These are phyloP conservation scores for Nomada lathburiana DNA, from an alignment of 2,888 invertebrate species.

Conservation along the genomic window DNA sequence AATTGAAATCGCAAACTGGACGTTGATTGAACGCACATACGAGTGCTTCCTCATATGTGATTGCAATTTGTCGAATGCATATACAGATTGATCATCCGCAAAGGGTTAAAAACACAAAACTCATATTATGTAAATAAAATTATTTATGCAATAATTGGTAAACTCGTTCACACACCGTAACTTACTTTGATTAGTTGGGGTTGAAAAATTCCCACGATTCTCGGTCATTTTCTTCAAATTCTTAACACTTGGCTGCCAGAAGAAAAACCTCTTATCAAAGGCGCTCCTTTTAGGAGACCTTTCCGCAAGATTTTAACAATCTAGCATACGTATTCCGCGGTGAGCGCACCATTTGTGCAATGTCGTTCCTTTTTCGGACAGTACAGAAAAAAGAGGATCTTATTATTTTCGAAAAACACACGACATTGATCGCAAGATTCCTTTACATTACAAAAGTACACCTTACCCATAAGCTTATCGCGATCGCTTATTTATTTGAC, in stretches of 20 bases:
- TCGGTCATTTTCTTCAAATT: slow-evolving; percentile 87
- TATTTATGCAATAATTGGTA: not conserved
- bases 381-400: not conserved
- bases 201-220: slow-evolving; percentile 89
- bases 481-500: slow-evolving; percentile 50
- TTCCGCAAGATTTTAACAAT: slow-evolving; percentile 77
- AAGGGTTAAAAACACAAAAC: not conserved
- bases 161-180: not conserved
- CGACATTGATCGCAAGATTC: slow-evolving; percentile 4
- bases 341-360: slow-evolving; percentile 74
- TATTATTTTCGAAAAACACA: not conserved
- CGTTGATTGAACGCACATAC: too few relatives aligned
- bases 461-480: slow-evolving; percentile 43
- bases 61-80: too few relatives aligned
- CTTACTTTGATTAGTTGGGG: slow-evolving; percentile 86
- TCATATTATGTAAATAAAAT: slow-evolving; percentile 63
- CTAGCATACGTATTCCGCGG: slow-evolving; percentile 73
- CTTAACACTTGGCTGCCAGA: slow-evolving; percentile 58
- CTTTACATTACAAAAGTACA: slow-evolving; percentile 21
- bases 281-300: slow-evolving; percentile 79
- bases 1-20: too few relatives aligned
- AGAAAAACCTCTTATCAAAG: slow-evolving; percentile 71
- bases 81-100: too few relatives aligned
- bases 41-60: too few relatives aligned
- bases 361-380: slow-evolving; percentile 34